phyloP scores from a whole-genome alignment of 2,113 vertebrate species.

The Crocuta crocuta region DNA sequence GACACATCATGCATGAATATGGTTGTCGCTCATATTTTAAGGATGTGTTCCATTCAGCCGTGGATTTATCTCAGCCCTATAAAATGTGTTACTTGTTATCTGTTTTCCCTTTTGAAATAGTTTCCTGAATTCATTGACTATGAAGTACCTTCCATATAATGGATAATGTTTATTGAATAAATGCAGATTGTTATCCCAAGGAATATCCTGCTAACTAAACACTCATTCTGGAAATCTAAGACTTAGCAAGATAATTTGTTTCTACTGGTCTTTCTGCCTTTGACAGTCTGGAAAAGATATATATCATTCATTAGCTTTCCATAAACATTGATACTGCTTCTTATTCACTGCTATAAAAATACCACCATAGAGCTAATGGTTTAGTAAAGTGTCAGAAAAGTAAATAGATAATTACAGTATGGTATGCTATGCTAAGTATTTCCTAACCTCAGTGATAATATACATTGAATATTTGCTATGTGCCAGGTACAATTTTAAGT shows the following conservation, averaged over 20 bases:
- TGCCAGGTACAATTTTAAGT: conserved; percentile 21
- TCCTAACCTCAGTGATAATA: neutral
- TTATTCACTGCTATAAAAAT: neutral
- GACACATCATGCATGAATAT: neutral
- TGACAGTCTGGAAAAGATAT: neutral
- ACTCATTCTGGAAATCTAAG: neutral
- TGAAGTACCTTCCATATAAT: neutral
- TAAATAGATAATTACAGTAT: neutral
- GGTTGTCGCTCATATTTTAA: neutral
- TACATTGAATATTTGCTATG: neutral
- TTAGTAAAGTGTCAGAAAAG: neutral
- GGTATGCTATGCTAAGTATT: neutral
- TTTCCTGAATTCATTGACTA: conserved; percentile 30
- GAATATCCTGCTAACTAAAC: neutral
- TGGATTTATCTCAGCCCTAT: neutral
- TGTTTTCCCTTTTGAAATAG: neutral
- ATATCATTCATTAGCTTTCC: neutral
- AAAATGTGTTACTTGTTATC: neutral
- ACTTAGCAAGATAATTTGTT: conserved; percentile 4
- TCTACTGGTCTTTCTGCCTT: neutral
- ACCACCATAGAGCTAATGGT: neutral
- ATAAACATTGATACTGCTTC: neutral
- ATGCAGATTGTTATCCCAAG: neutral
- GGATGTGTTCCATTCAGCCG: neutral
- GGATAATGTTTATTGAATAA: conserved; percentile 15